Conservation (phyloP, 2,888 invertebrate genomes). For the Pseudococcus jackbeardsleyi region DNA sequence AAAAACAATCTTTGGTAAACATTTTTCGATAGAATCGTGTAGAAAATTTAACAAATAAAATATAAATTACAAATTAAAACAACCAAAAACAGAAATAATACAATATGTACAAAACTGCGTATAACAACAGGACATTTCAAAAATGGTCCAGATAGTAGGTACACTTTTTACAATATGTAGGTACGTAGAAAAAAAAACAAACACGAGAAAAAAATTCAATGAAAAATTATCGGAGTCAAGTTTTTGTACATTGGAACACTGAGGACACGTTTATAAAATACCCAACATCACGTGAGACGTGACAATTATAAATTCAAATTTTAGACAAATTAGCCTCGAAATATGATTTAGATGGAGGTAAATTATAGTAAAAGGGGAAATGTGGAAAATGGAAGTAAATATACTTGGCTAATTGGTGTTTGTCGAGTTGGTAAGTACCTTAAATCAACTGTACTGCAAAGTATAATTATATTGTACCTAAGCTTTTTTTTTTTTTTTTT, state of each 20-base stretch:
- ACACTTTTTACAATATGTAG: neutral
- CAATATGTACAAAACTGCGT: constrained; percentile 27
- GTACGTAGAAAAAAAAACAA: neutral
- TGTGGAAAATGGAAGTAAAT: neutral
- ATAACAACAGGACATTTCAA: constrained; percentile 41
- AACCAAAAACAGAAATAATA: constrained; percentile 36
- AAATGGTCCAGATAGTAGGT: constrained; percentile 1
- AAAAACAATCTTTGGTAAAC: constrained; percentile 43
- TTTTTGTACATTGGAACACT: neutral
- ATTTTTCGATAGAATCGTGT: constrained; percentile 14
- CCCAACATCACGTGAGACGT: neutral
- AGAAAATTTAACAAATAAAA: constrained; percentile 31
- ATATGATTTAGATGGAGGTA: neutral
- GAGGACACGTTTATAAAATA: neutral
- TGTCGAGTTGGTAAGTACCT: neutral
- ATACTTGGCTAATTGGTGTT: neutral
- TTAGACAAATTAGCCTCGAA: neutral
- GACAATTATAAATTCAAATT: neutral
- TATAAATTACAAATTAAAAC: constrained; percentile 20
- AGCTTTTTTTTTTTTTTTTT: too few species aligned
- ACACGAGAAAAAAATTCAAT: neutral
- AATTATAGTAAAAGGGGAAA: neutral
- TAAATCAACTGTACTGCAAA: neutral
- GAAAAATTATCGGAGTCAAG: neutral
- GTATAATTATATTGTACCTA: neutral